A percentile compares a stretch with the other conserved stretches of the same genome.
Evolutionary conservation across 1,140 invertebrate species (phyloP).

Genomic region (Caenorhabditis briggsae): DNA sequence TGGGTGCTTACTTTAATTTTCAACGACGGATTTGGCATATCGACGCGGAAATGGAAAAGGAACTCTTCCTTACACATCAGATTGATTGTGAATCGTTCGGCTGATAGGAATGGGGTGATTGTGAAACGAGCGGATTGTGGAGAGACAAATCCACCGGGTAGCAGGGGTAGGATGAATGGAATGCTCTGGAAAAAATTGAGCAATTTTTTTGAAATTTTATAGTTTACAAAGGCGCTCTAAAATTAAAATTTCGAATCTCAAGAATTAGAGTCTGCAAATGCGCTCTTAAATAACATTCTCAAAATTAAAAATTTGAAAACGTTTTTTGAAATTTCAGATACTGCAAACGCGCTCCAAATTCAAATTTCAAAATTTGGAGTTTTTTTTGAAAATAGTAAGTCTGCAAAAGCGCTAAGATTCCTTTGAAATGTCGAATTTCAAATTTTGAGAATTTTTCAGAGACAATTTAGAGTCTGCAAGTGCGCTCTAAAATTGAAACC

Average conservation of each 20-base stretch:
- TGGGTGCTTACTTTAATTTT: constrained; percentile 12
- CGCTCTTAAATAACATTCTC: too few species aligned
- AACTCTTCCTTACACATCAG: constrained; percentile 41
- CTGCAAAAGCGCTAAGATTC: too few species aligned
- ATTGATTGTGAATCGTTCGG: constrained; percentile 58
- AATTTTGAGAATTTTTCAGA: too few species aligned
- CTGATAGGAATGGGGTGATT: constrained; percentile 58
- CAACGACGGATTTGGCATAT: constrained; percentile 48
- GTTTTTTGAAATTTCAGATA: too few species aligned
- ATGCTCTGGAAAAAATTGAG: constrained; percentile 55
- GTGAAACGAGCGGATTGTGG: constrained; percentile 61
- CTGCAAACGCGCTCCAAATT: too few species aligned
- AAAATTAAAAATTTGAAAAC: too few species aligned
- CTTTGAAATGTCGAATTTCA: too few species aligned
- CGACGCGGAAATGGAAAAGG: constrained; percentile 64
- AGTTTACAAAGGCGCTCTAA: too few species aligned
- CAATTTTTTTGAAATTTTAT: not conserved
- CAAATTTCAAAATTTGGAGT: too few species aligned
- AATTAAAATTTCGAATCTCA: too few species aligned
- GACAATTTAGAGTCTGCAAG: not conserved
- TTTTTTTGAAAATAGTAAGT: too few species aligned
- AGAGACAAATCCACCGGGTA: constrained; percentile 17
- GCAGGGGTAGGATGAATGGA: constrained; percentile 54
- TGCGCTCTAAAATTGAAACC: not conserved
- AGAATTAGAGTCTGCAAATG: too few species aligned